A percentile compares a stretch with the other conserved stretches of the same genome.
phyloP scores from a whole-genome alignment of 2,888 invertebrate species.

The Cordilura impudica region DNA sequence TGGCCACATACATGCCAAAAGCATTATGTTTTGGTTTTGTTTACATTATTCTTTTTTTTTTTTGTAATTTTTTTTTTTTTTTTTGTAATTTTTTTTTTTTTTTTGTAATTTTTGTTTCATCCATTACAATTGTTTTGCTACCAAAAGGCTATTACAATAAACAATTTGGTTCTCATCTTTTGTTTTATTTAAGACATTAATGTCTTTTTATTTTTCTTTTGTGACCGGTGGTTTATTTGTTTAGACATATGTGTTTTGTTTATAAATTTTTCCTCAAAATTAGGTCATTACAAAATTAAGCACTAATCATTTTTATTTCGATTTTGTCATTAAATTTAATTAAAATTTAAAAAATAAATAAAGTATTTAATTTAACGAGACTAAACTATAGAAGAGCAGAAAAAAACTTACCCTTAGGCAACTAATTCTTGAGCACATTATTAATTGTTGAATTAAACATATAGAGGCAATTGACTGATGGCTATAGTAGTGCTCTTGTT shows the following conservation, averaged over 20 bases:
- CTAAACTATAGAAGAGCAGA: too few species aligned
- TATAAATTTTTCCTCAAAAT: neutral
- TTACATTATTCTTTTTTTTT: neutral
- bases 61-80: neutral
- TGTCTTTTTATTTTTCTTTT: neutral
- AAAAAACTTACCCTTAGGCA: too few species aligned
- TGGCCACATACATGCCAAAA: slow-evolving; percentile 7
- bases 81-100: neutral
- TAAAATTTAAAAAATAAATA: neutral
- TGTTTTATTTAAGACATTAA: neutral
- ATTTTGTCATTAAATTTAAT: neutral
- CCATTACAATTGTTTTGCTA: neutral
- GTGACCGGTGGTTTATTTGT: neutral
- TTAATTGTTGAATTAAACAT: too few species aligned
- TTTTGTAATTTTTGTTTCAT: slow-evolving; percentile 1
- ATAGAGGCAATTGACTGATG: too few species aligned
- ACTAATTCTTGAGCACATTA: too few species aligned
- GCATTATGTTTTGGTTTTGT: neutral
- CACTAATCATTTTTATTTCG: neutral
- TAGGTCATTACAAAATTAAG: slow-evolving; percentile 16
- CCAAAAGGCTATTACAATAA: neutral
- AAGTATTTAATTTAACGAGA: too few species aligned
- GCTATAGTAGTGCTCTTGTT: too few species aligned
- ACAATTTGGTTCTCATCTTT: neutral
- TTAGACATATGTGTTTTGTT: neutral